phyloP scores from a whole-genome alignment of 2,797 vertebrate species.

The Onychomys torridus region DNA sequence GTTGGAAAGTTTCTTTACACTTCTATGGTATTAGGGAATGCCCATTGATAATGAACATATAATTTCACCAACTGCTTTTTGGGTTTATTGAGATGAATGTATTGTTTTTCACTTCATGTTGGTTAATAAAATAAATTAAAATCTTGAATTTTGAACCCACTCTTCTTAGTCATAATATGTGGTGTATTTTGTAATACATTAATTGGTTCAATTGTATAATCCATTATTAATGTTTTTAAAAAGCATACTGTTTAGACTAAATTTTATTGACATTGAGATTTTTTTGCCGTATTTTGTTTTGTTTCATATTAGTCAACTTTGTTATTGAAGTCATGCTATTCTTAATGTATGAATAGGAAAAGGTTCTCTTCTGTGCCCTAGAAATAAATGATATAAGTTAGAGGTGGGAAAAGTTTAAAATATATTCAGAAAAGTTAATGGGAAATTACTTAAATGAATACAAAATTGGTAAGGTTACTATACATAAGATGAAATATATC shows the following conservation, averaged over 20 bases:
- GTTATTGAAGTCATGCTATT: background rate
- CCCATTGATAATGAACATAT: background rate
- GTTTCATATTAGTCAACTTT: background rate
- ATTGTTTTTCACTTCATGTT: background rate
- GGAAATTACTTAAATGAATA: background rate
- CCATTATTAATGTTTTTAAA: background rate
- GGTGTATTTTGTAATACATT: background rate
- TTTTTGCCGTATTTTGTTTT: background rate
- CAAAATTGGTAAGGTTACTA: background rate
- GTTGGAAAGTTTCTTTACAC: background rate
- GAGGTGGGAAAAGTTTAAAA: background rate
- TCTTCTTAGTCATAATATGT: background rate
- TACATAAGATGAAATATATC: background rate
- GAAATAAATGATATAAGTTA: background rate
- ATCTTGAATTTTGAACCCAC: background rate
- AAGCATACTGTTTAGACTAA: background rate
- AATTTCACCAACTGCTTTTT: background rate
- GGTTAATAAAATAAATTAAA: background rate
- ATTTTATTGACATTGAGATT: no score
- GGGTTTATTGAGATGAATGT: background rate
- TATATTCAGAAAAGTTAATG: background rate
- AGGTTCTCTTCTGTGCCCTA: background rate
- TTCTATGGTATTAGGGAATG: constrained; percentile 19
- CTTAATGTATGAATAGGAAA: background rate
- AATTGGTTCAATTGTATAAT: background rate